Conservation (phyloP, 1,140 invertebrate species). For the Ceratina japonica region DNA sequence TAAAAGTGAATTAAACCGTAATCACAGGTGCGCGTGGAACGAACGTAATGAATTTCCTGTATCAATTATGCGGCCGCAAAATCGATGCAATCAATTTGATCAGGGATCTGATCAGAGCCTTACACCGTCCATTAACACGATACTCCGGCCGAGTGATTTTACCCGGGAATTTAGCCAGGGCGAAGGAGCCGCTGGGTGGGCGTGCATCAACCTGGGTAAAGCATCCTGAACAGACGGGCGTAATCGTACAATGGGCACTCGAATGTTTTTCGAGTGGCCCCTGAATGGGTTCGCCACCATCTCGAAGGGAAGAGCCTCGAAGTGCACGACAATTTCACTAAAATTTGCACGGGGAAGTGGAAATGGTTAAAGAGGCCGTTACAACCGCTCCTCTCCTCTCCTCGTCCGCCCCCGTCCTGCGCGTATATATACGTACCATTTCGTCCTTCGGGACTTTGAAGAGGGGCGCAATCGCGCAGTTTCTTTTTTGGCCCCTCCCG, state of each 20-base stretch:
- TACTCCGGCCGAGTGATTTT: not conserved
- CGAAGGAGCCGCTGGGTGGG: not conserved
- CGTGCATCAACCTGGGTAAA: slow-evolving; percentile 27
- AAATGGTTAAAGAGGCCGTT: slow-evolving; percentile 34
- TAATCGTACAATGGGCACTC: slow-evolving; percentile 33
- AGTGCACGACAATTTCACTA: slow-evolving; percentile 46
- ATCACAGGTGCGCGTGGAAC: no score
- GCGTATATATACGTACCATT: no score
- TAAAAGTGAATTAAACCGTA: no score
- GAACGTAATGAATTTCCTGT: no score
- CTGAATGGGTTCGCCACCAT: slow-evolving; percentile 33
- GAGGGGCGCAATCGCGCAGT: slow-evolving; percentile 12
- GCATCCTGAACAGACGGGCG: slow-evolving; percentile 37
- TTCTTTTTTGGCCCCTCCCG: slow-evolving; percentile 9
- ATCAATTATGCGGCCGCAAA: no score
- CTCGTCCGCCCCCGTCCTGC: not conserved
- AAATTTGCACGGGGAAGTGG: slow-evolving; percentile 45
- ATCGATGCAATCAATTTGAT: no score
- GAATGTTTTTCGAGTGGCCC: slow-evolving; percentile 34
- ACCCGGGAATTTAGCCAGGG: not conserved
- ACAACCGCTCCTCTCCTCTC: not conserved
- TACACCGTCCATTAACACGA: slow-evolving; percentile 12
- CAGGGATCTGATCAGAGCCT: not conserved
- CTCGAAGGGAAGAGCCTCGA: slow-evolving; percentile 37
- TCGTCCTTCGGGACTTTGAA: slow-evolving; percentile 1